A percentile compares a stretch with the other conserved stretches of the same genome.
Conservation (phyloP, 2,113 vertebrate species). For the Bostrychus sinensis region DNA sequence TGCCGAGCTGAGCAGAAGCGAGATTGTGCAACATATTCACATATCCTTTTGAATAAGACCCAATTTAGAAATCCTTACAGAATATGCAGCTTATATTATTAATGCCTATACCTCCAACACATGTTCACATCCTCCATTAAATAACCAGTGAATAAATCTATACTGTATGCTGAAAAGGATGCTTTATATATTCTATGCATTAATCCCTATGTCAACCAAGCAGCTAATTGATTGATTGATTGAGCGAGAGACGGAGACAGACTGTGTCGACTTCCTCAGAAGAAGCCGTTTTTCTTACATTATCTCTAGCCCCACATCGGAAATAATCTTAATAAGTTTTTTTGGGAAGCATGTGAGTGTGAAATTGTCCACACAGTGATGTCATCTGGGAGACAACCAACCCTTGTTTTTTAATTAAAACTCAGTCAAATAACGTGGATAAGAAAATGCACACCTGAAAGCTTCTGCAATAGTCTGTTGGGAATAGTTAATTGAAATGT, state of each 20-base stretch:
- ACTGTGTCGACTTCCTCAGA: conserved; percentile 9
- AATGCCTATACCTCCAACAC: background rate
- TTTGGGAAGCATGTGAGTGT: conserved; percentile 56
- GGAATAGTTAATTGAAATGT: conserved; percentile 56
- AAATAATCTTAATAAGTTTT: conserved; percentile 53
- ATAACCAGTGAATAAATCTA: no score
- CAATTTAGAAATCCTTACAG: background rate
- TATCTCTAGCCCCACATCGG: conserved; percentile 46
- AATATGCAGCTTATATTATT: background rate
- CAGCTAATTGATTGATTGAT: conserved; percentile 1
- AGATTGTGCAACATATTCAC: background rate
- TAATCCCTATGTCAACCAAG: conserved; percentile 7
- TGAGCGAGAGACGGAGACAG: conserved; percentile 6
- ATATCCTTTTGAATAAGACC: background rate
- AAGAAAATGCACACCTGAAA: conserved; percentile 56
- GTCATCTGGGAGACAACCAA: conserved; percentile 59
- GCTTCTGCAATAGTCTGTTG: conserved; percentile 31
- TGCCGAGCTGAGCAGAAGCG: background rate
- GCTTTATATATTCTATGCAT: background rate
- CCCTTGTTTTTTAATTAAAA: conserved; percentile 69
- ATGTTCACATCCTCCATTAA: background rate
- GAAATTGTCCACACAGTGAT: conserved; percentile 63
- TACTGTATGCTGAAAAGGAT: background rate
- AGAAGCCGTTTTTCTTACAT: conserved; percentile 12
- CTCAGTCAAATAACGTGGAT: conserved; percentile 47